These are phyloP conservation scores for Strix uralensis DNA, from an alignment of 2,113 vertebrate species.

Conservation along the genomic window DNA sequence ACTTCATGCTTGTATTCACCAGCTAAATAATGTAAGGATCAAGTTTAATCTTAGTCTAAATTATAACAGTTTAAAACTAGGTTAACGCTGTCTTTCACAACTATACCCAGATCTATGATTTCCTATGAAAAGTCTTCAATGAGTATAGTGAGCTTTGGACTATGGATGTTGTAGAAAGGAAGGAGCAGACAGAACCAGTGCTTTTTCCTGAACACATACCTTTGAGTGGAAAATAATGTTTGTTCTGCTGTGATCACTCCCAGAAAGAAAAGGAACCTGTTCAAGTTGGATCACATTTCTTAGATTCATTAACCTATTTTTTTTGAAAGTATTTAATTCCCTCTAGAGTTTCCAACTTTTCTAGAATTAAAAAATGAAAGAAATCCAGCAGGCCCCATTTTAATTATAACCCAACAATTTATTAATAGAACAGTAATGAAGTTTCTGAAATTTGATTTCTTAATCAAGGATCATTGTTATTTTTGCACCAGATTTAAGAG, in stretches of 20 bases:
- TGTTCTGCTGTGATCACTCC: neutral
- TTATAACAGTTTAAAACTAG: neutral
- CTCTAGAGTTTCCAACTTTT: neutral
- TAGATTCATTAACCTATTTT: neutral
- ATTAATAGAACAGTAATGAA: constrained; percentile 32
- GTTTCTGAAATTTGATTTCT: constrained; percentile 62
- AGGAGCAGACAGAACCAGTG: neutral
- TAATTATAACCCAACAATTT: constrained; percentile 13
- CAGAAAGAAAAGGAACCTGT: neutral
- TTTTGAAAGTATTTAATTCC: neutral
- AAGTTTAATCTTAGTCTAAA: neutral
- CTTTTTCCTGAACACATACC: neutral
- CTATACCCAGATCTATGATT: neutral
- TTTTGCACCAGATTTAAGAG: constrained; percentile 71
- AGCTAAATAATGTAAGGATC: neutral
- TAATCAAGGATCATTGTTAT: constrained; percentile 51
- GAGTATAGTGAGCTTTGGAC: neutral
- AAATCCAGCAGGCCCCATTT: neutral
- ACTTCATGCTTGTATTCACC: neutral
- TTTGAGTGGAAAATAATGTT: neutral
- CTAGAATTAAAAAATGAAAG: constrained; percentile 5
- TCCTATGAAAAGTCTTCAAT: neutral
- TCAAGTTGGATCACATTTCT: neutral
- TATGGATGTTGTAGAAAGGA: neutral
- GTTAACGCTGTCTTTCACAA: neutral